Percentiles rank a stretch among this genome's conserved stretches.
Evolutionary conservation across 2,888 invertebrate species (phyloP).

Genomic region (Invenusta paracnida): DNA sequence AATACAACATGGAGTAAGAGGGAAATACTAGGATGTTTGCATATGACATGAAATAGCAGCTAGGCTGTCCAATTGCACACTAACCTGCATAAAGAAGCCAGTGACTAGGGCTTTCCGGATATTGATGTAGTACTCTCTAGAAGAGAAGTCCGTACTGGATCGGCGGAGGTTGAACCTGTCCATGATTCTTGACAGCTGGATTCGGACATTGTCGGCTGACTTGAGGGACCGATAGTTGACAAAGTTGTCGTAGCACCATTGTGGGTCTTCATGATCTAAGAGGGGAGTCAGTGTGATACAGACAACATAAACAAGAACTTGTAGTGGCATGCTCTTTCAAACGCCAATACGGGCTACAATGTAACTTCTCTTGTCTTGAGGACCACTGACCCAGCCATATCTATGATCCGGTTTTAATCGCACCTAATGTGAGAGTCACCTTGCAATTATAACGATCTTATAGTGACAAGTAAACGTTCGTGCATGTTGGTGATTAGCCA

Average conservation of each 20-base stretch:
- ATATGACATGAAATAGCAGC: too few species aligned
- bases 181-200: constrained; percentile 95
- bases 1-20: too few species aligned
- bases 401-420: too few species aligned
- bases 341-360: too few species aligned
- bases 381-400: too few species aligned
- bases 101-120: constrained; percentile 95
- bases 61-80: not conserved
- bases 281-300: constrained; percentile 44
- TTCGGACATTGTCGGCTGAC: constrained; percentile 94
- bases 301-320: constrained; percentile 42
- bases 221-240: constrained; percentile 96
- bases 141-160: constrained; percentile 94
- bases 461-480: too few species aligned
- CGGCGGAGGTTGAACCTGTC: constrained; percentile 87
- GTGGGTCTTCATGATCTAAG: constrained; percentile 91
- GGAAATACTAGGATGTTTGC: too few species aligned
- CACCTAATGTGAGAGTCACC: too few species aligned
- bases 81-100: constrained; percentile 98
- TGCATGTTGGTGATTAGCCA: too few species aligned
- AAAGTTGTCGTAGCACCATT: constrained; percentile 99
- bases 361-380: too few species aligned
- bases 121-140: constrained; percentile 96
- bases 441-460: too few species aligned
- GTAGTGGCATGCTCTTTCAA: constrained; percentile 25